phyloP scores from a whole-genome alignment of 1,140 invertebrate species.

The Antheraea mylitta region DNA sequence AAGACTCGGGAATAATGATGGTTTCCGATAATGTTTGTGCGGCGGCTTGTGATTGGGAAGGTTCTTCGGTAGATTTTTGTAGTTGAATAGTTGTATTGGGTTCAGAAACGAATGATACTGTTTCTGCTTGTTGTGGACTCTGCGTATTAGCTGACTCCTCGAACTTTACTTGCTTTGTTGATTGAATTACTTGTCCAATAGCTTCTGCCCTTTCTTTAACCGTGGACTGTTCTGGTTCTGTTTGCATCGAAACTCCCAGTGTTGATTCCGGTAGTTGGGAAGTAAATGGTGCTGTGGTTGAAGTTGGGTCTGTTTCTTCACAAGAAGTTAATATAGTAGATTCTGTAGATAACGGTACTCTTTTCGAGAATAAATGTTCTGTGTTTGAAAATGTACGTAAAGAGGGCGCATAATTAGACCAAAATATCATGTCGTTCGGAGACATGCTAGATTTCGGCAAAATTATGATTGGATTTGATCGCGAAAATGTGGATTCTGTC shows the following conservation, averaged over 20 bases:
- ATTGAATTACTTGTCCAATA: neutral
- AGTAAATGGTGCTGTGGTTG: neutral
- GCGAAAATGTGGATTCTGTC: slow-evolving; percentile 45
- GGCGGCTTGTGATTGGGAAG: neutral
- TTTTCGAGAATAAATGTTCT: too few species aligned
- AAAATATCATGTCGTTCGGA: slow-evolving; percentile 9
- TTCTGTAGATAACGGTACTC: neutral
- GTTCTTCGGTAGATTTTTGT: neutral
- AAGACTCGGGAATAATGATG: neutral
- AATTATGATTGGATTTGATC: slow-evolving; percentile 48
- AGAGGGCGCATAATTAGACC: slow-evolving; percentile 23
- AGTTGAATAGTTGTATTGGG: neutral
- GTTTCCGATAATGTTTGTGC: neutral
- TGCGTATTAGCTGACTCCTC: neutral
- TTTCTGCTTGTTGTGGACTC: neutral
- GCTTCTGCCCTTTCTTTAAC: neutral
- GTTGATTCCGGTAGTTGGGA: neutral
- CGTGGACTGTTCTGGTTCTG: neutral
- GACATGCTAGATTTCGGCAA: slow-evolving; percentile 22
- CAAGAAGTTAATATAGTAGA: neutral
- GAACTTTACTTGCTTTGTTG: neutral
- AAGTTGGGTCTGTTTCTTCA: neutral
- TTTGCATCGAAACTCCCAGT: neutral
- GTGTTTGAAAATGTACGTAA: slow-evolving; percentile 10
- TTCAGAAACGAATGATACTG: neutral